phyloP scores from a whole-genome alignment of 37 sponge, comb jelly and placozoan genomes.

The Theonella swinhoei region DNA sequence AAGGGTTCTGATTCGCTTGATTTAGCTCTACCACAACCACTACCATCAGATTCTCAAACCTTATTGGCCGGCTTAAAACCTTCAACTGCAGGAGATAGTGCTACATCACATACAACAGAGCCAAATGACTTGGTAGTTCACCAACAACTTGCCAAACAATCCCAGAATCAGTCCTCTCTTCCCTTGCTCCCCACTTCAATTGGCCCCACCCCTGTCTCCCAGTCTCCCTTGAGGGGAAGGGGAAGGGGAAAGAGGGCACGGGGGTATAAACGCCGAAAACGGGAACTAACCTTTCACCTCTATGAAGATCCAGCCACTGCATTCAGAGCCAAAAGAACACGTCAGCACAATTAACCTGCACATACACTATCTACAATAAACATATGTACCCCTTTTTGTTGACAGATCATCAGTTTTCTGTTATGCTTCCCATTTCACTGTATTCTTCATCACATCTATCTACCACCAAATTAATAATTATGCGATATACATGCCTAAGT shows the following conservation, averaged over 20 bases:
- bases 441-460: too few species aligned
- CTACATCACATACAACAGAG: neutral
- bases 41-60: neutral
- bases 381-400: too few species aligned
- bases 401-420: too few species aligned
- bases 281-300: constrained; percentile 56
- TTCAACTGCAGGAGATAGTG: too few species aligned
- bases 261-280: constrained; percentile 25
- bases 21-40: neutral
- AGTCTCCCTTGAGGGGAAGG: neutral
- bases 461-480: too few species aligned
- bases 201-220: neutral
- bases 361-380: too few species aligned
- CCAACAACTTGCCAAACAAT: neutral
- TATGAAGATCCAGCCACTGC: constrained; percentile 60
- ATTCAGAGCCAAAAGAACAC: constrained; percentile 28
- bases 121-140: neutral
- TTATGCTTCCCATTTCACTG: too few species aligned
- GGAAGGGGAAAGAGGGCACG: constrained; percentile 3
- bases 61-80: too few species aligned
- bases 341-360: neutral
- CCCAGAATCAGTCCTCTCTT: neutral
- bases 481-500: too few species aligned
- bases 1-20: neutral
- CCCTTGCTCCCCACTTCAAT: neutral